Evolutionary conservation across 35 echinoderm and acorn worm species (phyloP).

Genomic region (Hemicentrotus pulcherrimus): DNA sequence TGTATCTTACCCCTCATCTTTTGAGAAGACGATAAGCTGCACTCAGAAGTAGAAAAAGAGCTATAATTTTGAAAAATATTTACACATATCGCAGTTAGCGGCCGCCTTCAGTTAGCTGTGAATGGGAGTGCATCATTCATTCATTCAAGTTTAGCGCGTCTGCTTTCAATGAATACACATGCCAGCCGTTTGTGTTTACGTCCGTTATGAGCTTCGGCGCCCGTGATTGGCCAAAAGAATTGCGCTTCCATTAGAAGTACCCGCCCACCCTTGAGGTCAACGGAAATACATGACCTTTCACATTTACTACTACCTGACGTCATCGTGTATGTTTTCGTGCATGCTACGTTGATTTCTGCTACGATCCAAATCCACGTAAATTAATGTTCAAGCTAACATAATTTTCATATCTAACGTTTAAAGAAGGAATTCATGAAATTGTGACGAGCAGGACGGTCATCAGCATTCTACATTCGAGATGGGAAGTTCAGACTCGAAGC

Average conservation of each 20-base stretch:
- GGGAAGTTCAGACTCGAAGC: slow-evolving; percentile 97
- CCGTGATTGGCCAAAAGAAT: slow-evolving; percentile 55
- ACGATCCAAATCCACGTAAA: neutral
- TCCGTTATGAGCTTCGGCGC: slow-evolving; percentile 57
- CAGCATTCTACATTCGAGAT: slow-evolving; percentile 41
- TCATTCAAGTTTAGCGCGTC: slow-evolving; percentile 44
- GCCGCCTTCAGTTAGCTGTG: neutral
- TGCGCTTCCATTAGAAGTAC: slow-evolving; percentile 29
- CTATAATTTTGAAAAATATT: neutral
- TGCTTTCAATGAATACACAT: slow-evolving; percentile 56
- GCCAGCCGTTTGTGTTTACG: slow-evolving; percentile 58
- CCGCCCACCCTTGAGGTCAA: slow-evolving; percentile 31
- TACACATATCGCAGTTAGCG: neutral
- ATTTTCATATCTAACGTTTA: neutral
- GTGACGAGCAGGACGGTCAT: neutral
- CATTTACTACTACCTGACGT: slow-evolving; percentile 43
- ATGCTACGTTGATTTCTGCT: slow-evolving; percentile 17
- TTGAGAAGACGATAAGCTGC: neutral
- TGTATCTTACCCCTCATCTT: slow-evolving; percentile 10
- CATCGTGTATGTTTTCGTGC: slow-evolving; percentile 64
- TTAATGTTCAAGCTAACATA: neutral
- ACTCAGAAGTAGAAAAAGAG: neutral
- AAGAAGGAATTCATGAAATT: neutral
- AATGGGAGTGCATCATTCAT: neutral
- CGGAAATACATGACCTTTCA: slow-evolving; percentile 57